Percentiles rank a stretch among this genome's conserved stretches.
phyloP scores from a whole-genome alignment of 2,888 invertebrate genomes.

The Zygaena filipendulae region DNA sequence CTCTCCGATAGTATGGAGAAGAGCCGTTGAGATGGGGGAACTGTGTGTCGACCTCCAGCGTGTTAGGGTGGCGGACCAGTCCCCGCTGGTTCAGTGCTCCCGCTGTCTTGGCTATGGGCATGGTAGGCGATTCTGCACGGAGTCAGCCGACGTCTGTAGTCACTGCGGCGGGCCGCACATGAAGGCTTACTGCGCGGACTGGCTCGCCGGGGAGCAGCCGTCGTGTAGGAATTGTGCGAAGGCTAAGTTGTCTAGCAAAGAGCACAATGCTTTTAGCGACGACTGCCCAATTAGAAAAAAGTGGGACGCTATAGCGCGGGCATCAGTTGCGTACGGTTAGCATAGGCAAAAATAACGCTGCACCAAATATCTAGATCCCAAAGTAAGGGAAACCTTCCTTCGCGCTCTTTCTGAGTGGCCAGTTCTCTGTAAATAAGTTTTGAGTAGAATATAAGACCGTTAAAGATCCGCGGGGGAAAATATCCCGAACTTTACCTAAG shows the following conservation, averaged over 20 bases:
- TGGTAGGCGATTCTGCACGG: conserved; percentile 11
- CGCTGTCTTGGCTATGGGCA: too few species aligned
- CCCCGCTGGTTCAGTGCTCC: too few species aligned
- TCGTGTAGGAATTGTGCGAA: conserved; percentile 9
- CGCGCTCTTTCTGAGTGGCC: too few species aligned
- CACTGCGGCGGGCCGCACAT: conserved; percentile 17
- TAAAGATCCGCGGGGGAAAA: too few species aligned
- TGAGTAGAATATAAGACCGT: too few species aligned
- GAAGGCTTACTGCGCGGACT: conserved; percentile 6
- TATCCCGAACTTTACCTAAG: too few species aligned
- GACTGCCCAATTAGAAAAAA: conserved; percentile 3
- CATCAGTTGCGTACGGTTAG: conserved; percentile 4
- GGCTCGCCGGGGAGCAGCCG: conserved; percentile 2
- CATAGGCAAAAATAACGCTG: not conserved
- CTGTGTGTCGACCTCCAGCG: conserved; percentile 6
- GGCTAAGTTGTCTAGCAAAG: not conserved
- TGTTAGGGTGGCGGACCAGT: too few species aligned
- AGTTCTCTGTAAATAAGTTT: too few species aligned
- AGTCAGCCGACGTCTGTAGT: conserved; percentile 11
- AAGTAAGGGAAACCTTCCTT: too few species aligned
- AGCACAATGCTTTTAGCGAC: conserved; percentile 6
- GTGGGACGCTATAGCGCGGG: conserved; percentile 10
- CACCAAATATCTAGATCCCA: too few species aligned
- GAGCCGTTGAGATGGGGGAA: not conserved
- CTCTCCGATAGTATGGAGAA: conserved; percentile 4